Evolutionary conservation across 2,888 invertebrate species (phyloP), one percentile per base, ranked within the genome.

Genomic region (Dromius quadrimaculatus): DNA sequence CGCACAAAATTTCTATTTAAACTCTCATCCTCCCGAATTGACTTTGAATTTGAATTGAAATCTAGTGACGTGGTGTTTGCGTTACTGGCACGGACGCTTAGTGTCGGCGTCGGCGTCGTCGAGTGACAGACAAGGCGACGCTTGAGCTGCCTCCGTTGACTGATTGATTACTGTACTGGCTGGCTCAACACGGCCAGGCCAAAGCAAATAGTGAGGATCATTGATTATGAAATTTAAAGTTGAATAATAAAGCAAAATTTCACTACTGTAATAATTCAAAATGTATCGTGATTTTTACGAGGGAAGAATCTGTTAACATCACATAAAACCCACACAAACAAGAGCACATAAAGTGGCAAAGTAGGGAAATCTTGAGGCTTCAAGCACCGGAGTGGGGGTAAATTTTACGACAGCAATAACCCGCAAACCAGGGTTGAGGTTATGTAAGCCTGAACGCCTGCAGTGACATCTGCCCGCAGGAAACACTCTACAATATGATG

Each of bases 111-210:
- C 23, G 61, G 38, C 34, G 64, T 28, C 28, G 68, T 28, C 68
- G 68, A 59, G 43, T 68, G 68, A 59, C 68, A 68, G 50, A 66
- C 68, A 68, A 68, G 68, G 43, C 68, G 68, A 68, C 68, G 68
- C 59, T 59, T 36, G 20, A 43, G 36, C 64, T 65, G 65, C 65
- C 65, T 23, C 20, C 65, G 65, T 38, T 68, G 68, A 68, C 68
- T 68, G 68, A 68, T 68, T 68, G 68, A 68, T 68, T 68, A 59
- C 68, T 68, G n/a, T n/a, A n/a, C n/a, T n/a, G n/a, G n/a, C n/a
- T n/a, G n/a, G n/a, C n/a, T n/a, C n/a, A n/a, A n/a, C n/a, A n/a
- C n/a, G n/a, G n/a, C n/a, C n/a, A n/a, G n/a, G n/a, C n/a, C n/a
- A n/a, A n/a, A n/a, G n/a, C n/a, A n/a, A n/a, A n/a, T n/a, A n/a